A percentile compares a stretch with the other conserved stretches of the same genome.
Conservation (phyloP, 2,888 invertebrate species). For the Scaptomyza parva region DNA sequence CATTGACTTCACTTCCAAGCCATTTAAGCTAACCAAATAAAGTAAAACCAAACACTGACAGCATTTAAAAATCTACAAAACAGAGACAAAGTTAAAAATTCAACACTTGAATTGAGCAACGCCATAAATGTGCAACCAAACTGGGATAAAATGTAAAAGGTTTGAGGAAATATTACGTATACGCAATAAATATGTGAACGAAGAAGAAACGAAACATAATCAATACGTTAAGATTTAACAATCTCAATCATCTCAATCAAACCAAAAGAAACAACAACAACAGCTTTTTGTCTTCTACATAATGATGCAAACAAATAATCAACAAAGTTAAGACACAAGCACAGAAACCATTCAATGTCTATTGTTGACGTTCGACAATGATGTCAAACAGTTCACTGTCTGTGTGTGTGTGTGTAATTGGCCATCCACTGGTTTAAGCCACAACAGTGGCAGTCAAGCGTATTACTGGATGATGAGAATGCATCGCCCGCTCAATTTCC, state of each 20-base stretch:
- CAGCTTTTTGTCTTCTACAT: too few relatives aligned
- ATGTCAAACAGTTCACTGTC: conserved; percentile 5
- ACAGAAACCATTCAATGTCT: too few relatives aligned
- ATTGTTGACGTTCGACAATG: not conserved
- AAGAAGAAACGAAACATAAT: too few relatives aligned
- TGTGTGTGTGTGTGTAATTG: conserved; percentile 1
- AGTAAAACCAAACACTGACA: not conserved
- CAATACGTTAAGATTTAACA: too few relatives aligned
- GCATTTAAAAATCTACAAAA: not conserved
- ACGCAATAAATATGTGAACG: not conserved
- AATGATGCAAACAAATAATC: too few relatives aligned
- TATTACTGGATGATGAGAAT: conserved; percentile 51
- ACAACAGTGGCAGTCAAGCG: not conserved
- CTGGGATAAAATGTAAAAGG: too few relatives aligned
- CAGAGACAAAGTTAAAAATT: not conserved
- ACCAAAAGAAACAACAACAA: too few relatives aligned
- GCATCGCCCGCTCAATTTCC: conserved; percentile 57
- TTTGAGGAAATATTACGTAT: not conserved
- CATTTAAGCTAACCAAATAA: not conserved
- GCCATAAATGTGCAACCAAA: not conserved
- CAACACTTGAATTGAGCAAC: not conserved
- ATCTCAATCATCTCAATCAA: too few relatives aligned
- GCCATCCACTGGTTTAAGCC: conserved; percentile 3
- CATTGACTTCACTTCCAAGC: not conserved
- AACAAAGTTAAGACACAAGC: too few relatives aligned